Percentiles rank a stretch among this genome's conserved stretches.
These are phyloP conservation scores for Enteromius anoplus DNA, from an alignment of 2,797 vertebrate genomes.

Conservation along the genomic window DNA sequence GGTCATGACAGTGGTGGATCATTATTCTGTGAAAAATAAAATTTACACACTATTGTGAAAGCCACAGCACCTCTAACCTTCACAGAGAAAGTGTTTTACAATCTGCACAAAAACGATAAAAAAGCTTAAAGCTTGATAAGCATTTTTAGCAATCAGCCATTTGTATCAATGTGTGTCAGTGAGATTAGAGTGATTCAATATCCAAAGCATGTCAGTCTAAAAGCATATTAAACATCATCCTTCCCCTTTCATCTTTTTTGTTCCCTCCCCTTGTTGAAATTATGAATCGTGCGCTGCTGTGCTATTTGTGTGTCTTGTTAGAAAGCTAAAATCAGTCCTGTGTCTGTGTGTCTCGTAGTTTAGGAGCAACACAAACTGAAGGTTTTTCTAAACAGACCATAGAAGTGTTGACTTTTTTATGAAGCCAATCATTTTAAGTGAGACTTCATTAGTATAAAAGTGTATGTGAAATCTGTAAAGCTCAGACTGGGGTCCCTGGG, in stretches of 20 bases:
- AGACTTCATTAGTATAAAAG: slow-evolving; percentile 24
- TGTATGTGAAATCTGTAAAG: slow-evolving; percentile 9
- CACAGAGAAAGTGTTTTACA: slow-evolving; percentile 8
- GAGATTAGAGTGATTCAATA: slow-evolving; percentile 41
- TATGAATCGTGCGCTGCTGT: not conserved
- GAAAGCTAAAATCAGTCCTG: slow-evolving; percentile 3
- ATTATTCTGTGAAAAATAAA: not conserved
- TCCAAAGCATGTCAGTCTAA: slow-evolving; percentile 31
- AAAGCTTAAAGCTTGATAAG: slow-evolving; percentile 23
- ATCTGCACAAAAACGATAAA: not conserved
- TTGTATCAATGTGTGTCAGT: slow-evolving; percentile 28
- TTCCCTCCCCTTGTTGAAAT: slow-evolving; percentile 17
- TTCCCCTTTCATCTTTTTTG: slow-evolving; percentile 18
- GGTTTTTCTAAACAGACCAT: not conserved
- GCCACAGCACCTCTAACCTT: not conserved
- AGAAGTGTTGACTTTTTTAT: not conserved
- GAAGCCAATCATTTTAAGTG: slow-evolving; percentile 28
- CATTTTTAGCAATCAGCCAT: slow-evolving; percentile 35
- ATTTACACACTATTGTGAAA: not conserved
- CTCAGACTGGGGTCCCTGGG: slow-evolving; percentile 8
- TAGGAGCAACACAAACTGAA: slow-evolving; percentile 5
- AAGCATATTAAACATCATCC: slow-evolving; percentile 38
- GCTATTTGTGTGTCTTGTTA: slow-evolving; percentile 3
- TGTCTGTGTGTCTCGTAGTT: slow-evolving; percentile 14
- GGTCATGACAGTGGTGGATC: not conserved